Evolutionary conservation across 1,140 invertebrate species (phyloP), one percentile per base, ranked within the genome.

Genomic region (Zaprionus capensis): DNA sequence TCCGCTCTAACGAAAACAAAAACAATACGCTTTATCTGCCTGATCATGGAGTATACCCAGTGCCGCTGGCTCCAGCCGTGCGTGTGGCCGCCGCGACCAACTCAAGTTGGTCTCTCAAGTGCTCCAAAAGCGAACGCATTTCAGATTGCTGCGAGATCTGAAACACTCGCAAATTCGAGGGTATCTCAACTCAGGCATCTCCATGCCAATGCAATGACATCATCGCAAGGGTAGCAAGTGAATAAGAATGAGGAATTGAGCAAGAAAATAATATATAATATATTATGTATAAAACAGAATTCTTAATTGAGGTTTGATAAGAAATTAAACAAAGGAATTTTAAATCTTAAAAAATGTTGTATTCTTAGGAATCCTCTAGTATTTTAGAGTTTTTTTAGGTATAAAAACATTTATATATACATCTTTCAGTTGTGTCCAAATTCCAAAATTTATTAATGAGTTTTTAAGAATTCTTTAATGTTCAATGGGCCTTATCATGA

Each of bases 41-140:
- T 71, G 67, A 68, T 88, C 84, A 88, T 88, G 53, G 64, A 75
- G 53, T 38, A 63, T 34, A 68, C 38, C 5, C 55, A 59, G 20
- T 71, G 51, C 51, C 20, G 15, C 41, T 20, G 44, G 44, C 36
- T 68, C 12, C 36, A 57, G 49, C 62, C 72, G 71, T 64, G 62
- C 65, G 80, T 86, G 82, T 82, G 84, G 83, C 72, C 83, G 76
- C 69, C 76, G n/a, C n/a, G 6, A 3, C 41, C 41, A 77, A 80
- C 55, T 80, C 41, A 24, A 82, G 76, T 71, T 84, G 12, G 53
- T 31, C 55, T 53, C 78, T 80, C 72, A 78, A 88, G 74, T 77
- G 82, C 79, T 59, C 71, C 51, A 46, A 17, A 46, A 46, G n/a
- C 55, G 34, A 57, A 77, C 79, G 66, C 55, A 59, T 79, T 71